Conservation (phyloP, 2,113 vertebrate genomes). For the Ammodytes marinus region DNA sequence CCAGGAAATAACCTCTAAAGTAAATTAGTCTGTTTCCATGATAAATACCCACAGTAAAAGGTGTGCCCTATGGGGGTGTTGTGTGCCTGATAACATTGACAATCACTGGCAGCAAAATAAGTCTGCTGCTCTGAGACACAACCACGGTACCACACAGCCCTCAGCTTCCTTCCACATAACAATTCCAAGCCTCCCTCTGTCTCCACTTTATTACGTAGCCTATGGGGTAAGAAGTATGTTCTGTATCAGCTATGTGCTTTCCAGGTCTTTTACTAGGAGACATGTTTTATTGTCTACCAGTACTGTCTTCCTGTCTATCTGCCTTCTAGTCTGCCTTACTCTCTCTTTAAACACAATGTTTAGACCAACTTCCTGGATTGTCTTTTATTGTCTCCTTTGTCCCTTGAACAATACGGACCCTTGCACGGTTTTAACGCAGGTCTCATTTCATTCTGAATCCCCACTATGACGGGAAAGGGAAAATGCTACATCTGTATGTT, state of each 20-base stretch:
- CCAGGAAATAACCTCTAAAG: not conserved
- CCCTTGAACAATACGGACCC: not conserved
- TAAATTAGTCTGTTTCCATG: slow-evolving; percentile 19
- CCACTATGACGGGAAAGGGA: not conserved
- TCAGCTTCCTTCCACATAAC: slow-evolving; percentile 61
- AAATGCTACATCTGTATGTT: slow-evolving; percentile 4
- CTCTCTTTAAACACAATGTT: not conserved
- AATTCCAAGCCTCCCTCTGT: slow-evolving; percentile 48
- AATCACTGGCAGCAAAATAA: slow-evolving; percentile 14
- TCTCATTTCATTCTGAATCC: not conserved
- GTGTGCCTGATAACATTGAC: slow-evolving; percentile 26
- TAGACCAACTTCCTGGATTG: not conserved
- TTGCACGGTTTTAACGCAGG: not conserved
- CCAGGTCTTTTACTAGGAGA: slow-evolving; percentile 33
- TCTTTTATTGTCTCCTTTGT: not conserved
- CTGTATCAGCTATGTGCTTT: slow-evolving; percentile 51
- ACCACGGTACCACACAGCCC: slow-evolving; percentile 24
- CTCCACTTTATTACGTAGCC: slow-evolving; percentile 42
- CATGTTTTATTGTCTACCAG: slow-evolving; percentile 46
- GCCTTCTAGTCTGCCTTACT: slow-evolving; percentile 6
- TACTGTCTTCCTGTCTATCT: slow-evolving; percentile 14
- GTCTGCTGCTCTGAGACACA: slow-evolving; percentile 18
- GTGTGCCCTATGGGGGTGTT: too few relatives aligned
- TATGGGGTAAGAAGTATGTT: slow-evolving; percentile 21
- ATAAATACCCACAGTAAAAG: slow-evolving; percentile 14